Evolutionary conservation across 2,888 invertebrate genomes (phyloP).

Genomic region (Hydrotaea cyrtoneurina): DNA sequence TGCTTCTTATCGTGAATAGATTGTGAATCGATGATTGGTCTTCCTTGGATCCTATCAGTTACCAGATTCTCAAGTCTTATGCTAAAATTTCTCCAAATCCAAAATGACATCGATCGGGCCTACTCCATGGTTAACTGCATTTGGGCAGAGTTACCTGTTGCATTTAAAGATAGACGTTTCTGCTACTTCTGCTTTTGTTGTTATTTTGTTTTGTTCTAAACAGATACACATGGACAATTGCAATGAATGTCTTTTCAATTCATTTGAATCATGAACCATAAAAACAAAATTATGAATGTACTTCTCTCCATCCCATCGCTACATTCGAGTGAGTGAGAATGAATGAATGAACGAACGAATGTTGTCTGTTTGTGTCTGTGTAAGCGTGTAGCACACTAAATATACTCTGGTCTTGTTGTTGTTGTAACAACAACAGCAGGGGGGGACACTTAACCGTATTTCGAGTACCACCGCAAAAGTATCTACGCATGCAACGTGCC

Average conservation of each 20-base stretch:
- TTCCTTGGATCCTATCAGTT: too few relatives aligned
- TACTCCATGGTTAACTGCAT: not conserved
- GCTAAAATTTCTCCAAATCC: too few relatives aligned
- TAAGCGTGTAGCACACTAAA: not conserved
- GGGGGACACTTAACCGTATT: constrained; percentile 22
- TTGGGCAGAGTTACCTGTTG: not conserved
- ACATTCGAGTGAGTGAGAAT: not conserved
- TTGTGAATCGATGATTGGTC: too few relatives aligned
- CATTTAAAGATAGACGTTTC: constrained; percentile 10
- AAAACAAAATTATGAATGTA: constrained; percentile 48
- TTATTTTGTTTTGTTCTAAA: constrained; percentile 19
- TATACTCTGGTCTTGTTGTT: not conserved
- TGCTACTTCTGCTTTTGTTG: not conserved
- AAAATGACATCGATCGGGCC: too few relatives aligned
- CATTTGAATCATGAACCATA: constrained; percentile 57
- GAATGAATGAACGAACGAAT: not conserved
- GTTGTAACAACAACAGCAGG: not conserved
- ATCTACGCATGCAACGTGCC: not conserved
- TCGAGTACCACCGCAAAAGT: not conserved
- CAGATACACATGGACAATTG: constrained; percentile 55
- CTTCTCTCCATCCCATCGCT: not conserved
- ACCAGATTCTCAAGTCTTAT: too few relatives aligned
- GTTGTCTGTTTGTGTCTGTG: not conserved
- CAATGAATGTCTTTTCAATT: constrained; percentile 55
- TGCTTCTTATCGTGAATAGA: too few relatives aligned